Percentiles rank a stretch among this genome's conserved stretches.
Conservation (phyloP, 2,113 vertebrate genomes). For the Pluvianellus socialis region DNA sequence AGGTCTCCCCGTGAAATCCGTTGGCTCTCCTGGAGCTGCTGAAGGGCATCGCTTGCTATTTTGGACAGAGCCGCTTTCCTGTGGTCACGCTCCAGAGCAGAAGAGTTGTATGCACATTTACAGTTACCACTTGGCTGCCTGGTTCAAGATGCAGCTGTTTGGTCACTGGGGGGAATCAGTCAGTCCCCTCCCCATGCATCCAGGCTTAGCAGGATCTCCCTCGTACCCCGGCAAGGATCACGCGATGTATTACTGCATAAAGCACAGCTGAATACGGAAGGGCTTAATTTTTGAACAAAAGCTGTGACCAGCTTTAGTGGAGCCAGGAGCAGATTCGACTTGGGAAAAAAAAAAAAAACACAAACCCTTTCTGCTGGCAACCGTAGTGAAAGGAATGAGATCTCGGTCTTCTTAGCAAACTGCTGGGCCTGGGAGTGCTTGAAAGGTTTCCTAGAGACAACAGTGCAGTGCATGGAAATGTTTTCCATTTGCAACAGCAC, state of each 20-base stretch:
- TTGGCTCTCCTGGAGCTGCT: not conserved
- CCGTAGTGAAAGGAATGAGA: not conserved
- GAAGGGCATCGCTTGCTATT: not conserved
- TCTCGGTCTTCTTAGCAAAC: not conserved
- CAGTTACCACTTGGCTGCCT: not conserved
- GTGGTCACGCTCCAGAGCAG: not conserved
- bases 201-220: not conserved
- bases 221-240: not conserved
- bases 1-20: not conserved
- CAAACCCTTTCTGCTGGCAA: not conserved
- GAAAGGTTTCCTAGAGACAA: constrained; percentile 50
- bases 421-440: not conserved
- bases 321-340: not conserved
- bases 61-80: not conserved
- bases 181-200: not conserved
- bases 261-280: not conserved
- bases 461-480: not conserved
- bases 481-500: not conserved
- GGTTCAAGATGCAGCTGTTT: not conserved
- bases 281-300: not conserved
- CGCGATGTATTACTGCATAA: not conserved
- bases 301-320: not conserved
- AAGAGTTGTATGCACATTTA: not conserved
- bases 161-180: not conserved
- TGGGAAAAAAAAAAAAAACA: not conserved